These are phyloP conservation scores for Leptinotarsa rubiginosa DNA, from an alignment of 2,888 invertebrate genomes.

Conservation along the genomic window DNA sequence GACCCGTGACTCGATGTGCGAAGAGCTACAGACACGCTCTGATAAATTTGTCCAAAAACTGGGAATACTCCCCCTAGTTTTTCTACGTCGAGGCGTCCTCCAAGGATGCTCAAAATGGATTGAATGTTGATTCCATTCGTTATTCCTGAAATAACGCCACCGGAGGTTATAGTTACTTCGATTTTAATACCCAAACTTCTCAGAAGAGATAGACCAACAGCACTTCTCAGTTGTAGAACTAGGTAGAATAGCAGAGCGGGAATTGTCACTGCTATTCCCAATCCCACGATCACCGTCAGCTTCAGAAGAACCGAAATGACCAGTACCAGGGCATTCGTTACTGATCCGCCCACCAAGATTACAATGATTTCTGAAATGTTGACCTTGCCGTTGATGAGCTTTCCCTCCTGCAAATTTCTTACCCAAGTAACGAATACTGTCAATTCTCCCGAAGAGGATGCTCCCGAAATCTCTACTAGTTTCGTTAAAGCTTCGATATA, in stretches of 20 bases:
- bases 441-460: slow-evolving; percentile 20
- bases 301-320: slow-evolving; percentile 36
- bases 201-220: slow-evolving; percentile 37
- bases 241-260: slow-evolving; percentile 36
- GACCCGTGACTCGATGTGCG: slow-evolving; percentile 24
- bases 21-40: slow-evolving; percentile 30
- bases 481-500: slow-evolving; percentile 33
- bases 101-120: slow-evolving; percentile 23
- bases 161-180: slow-evolving; percentile 7
- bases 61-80: slow-evolving; percentile 36
- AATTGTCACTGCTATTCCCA: slow-evolving; percentile 35
- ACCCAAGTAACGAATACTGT: slow-evolving; percentile 34
- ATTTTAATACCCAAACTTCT: slow-evolving; percentile 32
- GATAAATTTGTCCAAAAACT: slow-evolving; percentile 33
- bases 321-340: slow-evolving; percentile 26
- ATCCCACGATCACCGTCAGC: slow-evolving; percentile 23
- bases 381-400: slow-evolving; percentile 32
- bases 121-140: slow-evolving; percentile 27
- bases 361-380: slow-evolving; percentile 39
- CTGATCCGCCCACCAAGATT: slow-evolving; percentile 23
- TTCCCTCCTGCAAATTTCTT: slow-evolving; percentile 31
- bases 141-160: slow-evolving; percentile 26
- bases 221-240: slow-evolving; percentile 30
- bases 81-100: slow-evolving; percentile 27
- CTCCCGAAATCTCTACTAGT: slow-evolving; percentile 28